Percentiles rank a stretch among this genome's conserved stretches.
Evolutionary conservation across 1,140 invertebrate species (phyloP).

Genomic region (Bradynema listronoti): DNA sequence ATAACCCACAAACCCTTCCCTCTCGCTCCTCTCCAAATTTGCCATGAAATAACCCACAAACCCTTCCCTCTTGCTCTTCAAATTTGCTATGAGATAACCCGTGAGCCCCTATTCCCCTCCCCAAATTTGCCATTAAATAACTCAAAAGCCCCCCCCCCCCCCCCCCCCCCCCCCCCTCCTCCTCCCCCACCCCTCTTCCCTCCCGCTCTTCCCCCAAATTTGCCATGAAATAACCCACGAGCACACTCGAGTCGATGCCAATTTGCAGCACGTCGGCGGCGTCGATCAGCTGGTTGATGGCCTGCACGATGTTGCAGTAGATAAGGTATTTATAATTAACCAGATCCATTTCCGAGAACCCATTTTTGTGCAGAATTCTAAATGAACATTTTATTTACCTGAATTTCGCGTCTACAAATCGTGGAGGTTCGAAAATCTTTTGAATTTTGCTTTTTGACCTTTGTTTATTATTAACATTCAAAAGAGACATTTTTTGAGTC

Average conservation of each 20-base stretch:
- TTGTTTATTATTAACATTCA: slow-evolving; percentile 2
- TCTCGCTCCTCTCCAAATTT: too few species aligned
- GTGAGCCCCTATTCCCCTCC: too few species aligned
- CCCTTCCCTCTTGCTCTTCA: too few species aligned
- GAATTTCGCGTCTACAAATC: not conserved
- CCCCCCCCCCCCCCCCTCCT: too few species aligned
- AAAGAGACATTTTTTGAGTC: slow-evolving; percentile 9
- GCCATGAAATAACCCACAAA: too few species aligned
- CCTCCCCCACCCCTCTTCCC: too few species aligned
- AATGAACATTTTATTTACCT: too few species aligned
- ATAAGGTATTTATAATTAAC: slow-evolving; percentile 46
- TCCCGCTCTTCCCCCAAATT: too few species aligned
- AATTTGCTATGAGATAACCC: too few species aligned
- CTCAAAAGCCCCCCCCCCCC: too few species aligned
- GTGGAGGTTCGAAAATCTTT: not conserved
- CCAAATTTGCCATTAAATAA: too few species aligned
- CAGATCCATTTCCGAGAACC: slow-evolving; percentile 44
- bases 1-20: too few species aligned
- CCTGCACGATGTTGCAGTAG: slow-evolving; percentile 41
- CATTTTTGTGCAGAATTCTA: slow-evolving; percentile 49
- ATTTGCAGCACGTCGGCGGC: slow-evolving; percentile 32
- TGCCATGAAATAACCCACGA: slow-evolving; percentile 7
- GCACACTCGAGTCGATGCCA: slow-evolving; percentile 18
- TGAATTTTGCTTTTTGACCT: not conserved
- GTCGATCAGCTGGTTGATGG: slow-evolving; percentile 39